Percentiles rank a stretch among this genome's conserved stretches.
Evolutionary conservation across 2,797 vertebrate species (phyloP).

Genomic region (Halcyon leucocephala): DNA sequence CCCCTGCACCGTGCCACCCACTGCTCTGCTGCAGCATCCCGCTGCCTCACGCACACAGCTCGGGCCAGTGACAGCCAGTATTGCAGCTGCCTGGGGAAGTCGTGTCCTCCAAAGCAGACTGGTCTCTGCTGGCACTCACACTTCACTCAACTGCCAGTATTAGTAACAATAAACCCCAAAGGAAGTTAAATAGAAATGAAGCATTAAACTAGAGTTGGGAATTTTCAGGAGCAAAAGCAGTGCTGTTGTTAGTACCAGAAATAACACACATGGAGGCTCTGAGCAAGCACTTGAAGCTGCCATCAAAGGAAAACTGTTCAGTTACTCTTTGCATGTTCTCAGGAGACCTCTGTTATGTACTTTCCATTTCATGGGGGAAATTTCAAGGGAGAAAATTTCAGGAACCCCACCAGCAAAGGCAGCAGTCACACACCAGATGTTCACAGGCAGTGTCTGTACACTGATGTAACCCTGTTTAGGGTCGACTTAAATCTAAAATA

Average conservation of each 20-base stretch:
- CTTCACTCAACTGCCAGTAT: not conserved
- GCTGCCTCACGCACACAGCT: not conserved
- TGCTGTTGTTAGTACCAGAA: not conserved
- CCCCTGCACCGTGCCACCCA: no score
- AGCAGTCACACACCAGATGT: conserved; percentile 3
- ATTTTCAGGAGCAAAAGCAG: not conserved
- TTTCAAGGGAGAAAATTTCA: conserved; percentile 29
- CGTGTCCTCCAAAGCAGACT: not conserved
- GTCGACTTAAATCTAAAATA: not conserved
- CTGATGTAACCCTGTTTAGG: not conserved
- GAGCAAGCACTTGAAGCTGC: not conserved
- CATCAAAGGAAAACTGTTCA: not conserved
- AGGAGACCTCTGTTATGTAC: not conserved
- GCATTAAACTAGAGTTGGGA: not conserved
- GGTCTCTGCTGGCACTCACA: fast-evolving
- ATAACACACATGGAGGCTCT: not conserved
- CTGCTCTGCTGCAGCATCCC: fast-evolving
- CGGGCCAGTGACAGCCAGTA: not conserved
- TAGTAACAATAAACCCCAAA: not conserved
- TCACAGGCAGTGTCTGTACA: not conserved
- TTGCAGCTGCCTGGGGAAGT: fast-evolving
- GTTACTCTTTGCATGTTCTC: not conserved
- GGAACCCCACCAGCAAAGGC: not conserved
- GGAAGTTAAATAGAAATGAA: fast-evolving
- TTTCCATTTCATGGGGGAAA: not conserved